Conservation (phyloP, 2,888 invertebrate species). For the Nomada ferruginata region DNA sequence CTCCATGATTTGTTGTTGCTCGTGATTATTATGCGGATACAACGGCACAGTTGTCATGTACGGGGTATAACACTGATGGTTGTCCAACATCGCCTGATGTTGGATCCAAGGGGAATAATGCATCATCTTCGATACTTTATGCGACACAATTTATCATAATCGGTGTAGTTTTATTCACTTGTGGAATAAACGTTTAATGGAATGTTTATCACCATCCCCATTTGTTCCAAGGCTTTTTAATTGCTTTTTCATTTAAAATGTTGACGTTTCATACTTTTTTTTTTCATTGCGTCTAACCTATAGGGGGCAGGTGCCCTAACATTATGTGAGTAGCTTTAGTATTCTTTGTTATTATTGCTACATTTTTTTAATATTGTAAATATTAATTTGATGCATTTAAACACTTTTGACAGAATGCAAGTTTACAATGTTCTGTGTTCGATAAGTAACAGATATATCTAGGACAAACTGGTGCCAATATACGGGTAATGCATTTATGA, state of each 20-base stretch:
- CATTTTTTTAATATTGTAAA: constrained; percentile 3
- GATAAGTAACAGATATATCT: constrained; percentile 25
- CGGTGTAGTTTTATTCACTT: constrained; percentile 5
- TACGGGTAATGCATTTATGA: background rate
- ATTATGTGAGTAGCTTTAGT: background rate
- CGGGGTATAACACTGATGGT: constrained; percentile 70
- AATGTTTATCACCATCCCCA: background rate
- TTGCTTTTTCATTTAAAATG: background rate
- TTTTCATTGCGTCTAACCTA: constrained; percentile 48
- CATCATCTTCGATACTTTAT: constrained; percentile 71
- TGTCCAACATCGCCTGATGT: constrained; percentile 69
- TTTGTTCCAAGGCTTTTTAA: background rate
- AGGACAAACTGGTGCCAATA: constrained; percentile 32
- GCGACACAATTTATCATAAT: constrained; percentile 19
- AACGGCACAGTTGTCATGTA: constrained; percentile 65
- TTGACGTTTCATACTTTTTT: constrained; percentile 26
- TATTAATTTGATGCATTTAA: constrained; percentile 8
- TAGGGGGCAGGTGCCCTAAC: constrained; percentile 3
- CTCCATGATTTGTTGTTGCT: constrained; percentile 67
- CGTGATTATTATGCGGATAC: constrained; percentile 57
- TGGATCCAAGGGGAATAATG: constrained; percentile 75
- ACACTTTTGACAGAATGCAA: constrained; percentile 12
- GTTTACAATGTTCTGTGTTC: constrained; percentile 21
- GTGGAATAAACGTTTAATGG: background rate
- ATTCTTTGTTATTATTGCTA: background rate